A percentile compares a stretch with the other conserved stretches of the same genome.
phyloP scores from a whole-genome alignment of 2,113 vertebrate species.

The Callorhinus ursinus region DNA sequence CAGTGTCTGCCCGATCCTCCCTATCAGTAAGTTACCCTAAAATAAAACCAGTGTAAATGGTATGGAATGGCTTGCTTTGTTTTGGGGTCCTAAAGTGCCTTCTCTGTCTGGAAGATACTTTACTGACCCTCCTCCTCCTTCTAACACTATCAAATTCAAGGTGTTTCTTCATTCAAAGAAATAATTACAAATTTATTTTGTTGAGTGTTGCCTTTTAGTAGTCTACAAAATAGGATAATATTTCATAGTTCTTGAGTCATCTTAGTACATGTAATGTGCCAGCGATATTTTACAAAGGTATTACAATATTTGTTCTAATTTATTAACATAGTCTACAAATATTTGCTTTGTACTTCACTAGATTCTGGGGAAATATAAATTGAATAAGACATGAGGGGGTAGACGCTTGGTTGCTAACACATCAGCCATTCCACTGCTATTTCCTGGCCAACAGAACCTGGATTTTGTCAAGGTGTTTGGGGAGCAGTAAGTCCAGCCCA shows the following conservation, averaged over 20 bases:
- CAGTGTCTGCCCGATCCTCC: neutral
- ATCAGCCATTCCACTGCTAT: neutral
- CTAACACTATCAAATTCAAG: neutral
- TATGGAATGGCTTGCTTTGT: neutral
- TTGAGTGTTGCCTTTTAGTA: neutral
- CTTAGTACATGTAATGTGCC: neutral
- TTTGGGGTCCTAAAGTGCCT: neutral
- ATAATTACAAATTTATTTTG: neutral
- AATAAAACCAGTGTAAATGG: neutral
- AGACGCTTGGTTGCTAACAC: neutral
- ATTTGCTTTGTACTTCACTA: neutral
- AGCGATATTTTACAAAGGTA: slow-evolving; percentile 8
- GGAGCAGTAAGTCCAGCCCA: neutral
- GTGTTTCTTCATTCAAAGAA: neutral
- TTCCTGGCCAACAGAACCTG: neutral
- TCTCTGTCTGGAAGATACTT: neutral
- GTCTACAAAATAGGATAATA: neutral
- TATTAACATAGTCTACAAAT: slow-evolving; percentile 20
- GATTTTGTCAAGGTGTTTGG: neutral
- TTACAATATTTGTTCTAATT: slow-evolving; percentile 40
- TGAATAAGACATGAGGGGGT: neutral
- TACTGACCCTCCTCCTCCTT: neutral
- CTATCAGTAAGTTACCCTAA: neutral
- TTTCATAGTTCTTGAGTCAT: slow-evolving; percentile 28
- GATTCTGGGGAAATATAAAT: neutral